A percentile compares a stretch with the other conserved stretches of the same genome.
These are phyloP conservation scores for Standfussiana lucernea DNA, from an alignment of 2,888 invertebrate genomes.

Conservation along the genomic window DNA sequence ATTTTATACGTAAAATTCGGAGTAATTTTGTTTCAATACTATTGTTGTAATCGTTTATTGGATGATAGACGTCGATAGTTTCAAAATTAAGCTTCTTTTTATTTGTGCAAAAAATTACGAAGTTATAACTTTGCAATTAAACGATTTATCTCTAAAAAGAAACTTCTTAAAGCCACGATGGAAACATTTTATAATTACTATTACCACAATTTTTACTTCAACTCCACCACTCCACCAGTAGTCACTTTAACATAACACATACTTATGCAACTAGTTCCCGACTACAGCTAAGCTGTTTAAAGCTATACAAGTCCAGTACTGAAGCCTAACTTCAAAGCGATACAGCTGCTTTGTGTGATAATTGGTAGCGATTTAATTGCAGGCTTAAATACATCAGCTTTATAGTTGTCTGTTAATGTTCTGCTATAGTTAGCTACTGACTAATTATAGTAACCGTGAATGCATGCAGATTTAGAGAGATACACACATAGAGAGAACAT, in stretches of 20 bases:
- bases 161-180: not conserved
- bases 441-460: not conserved
- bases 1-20: not conserved
- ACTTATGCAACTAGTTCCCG: not conserved
- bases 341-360: slow-evolving; percentile 27
- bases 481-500: not conserved
- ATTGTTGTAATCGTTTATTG: not conserved
- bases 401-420: not conserved
- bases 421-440: not conserved
- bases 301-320: slow-evolving; percentile 3
- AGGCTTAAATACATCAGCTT: not conserved
- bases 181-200: not conserved
- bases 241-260: not conserved
- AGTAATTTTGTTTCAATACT: not conserved
- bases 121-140: not conserved
- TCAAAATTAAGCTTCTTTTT: not conserved
- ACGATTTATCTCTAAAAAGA: not conserved
- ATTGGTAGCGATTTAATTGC: slow-evolving; percentile 4
- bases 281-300: not conserved
- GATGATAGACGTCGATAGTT: too few species aligned
- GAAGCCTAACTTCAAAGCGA: slow-evolving; percentile 12
- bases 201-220: not conserved
- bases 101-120: not conserved
- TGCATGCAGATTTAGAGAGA: too few species aligned
- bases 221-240: too few species aligned